Percentiles rank a stretch among this genome's conserved stretches.
Evolutionary conservation across 2,888 invertebrate species (phyloP).

Genomic region (Pseudococcus longispinus): DNA sequence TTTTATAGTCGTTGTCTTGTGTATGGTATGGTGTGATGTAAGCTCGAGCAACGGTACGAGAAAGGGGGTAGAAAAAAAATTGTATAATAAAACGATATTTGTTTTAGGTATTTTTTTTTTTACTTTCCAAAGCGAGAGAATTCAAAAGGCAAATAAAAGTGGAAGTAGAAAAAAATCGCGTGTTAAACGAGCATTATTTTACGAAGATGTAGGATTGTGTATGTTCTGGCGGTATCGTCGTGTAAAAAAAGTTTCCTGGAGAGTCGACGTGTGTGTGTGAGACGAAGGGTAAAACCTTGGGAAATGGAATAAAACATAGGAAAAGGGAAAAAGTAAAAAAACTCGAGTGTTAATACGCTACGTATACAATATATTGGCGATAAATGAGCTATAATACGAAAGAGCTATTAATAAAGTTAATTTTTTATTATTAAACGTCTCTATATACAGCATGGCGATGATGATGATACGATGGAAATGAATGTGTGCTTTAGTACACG

Average conservation of each 20-base stretch:
- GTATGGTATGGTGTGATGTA: not conserved
- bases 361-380: not conserved
- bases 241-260: not conserved
- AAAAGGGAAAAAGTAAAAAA: not conserved
- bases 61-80: not conserved
- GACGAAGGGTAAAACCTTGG: not conserved
- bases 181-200: not conserved
- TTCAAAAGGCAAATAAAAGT: not conserved
- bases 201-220: not conserved
- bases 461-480: constrained; percentile 11
- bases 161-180: not conserved
- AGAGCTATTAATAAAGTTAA: not conserved
- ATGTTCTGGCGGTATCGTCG: too few relatives aligned
- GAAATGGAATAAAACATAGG: not conserved
- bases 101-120: not conserved
- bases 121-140: not conserved
- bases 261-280: not conserved
- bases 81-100: not conserved
- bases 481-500: not conserved
- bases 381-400: not conserved
- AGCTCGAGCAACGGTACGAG: not conserved
- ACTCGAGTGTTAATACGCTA: not conserved
- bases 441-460: not conserved
- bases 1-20: not conserved
- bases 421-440: not conserved